These are phyloP conservation scores for Eucidaris tribuloides DNA, from an alignment of 35 echinoderm and acorn worm genomes.

Conservation along the genomic window DNA sequence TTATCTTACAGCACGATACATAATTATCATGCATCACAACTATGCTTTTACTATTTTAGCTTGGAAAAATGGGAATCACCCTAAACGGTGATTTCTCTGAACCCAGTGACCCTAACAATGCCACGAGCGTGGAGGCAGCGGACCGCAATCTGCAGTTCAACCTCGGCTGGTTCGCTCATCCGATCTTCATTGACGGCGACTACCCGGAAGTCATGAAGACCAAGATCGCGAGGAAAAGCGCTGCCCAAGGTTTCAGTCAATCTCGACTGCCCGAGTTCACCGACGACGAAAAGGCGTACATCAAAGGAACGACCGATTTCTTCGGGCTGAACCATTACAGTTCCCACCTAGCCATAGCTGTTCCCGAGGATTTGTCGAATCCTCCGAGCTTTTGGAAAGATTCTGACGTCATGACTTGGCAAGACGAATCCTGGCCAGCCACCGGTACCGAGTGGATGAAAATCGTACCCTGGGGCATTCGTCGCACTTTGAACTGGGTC, in stretches of 20 bases:
- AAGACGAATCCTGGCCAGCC: slow-evolving; percentile 49
- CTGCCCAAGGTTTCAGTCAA: slow-evolving; percentile 4
- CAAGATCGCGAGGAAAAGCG: slow-evolving; percentile 49
- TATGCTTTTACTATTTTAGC: too few relatives aligned
- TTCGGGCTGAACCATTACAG: slow-evolving; percentile 86
- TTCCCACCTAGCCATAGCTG: neutral
- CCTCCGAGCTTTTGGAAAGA: slow-evolving; percentile 32
- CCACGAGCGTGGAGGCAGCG: slow-evolving; percentile 36
- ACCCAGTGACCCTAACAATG: slow-evolving; percentile 23
- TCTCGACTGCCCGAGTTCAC: slow-evolving; percentile 78
- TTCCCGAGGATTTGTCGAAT: neutral
- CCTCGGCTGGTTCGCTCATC: slow-evolving; percentile 74
- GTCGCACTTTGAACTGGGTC: slow-evolving; percentile 38
- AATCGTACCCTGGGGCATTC: slow-evolving; percentile 71
- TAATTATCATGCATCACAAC: too few relatives aligned
- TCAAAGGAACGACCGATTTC: slow-evolving; percentile 42
- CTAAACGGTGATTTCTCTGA: slow-evolving; percentile 54
- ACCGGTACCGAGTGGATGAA: slow-evolving; percentile 65
- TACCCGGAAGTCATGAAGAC: slow-evolving; percentile 80
- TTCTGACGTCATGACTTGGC: slow-evolving; percentile 12
- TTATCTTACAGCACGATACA: too few relatives aligned
- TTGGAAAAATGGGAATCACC: slow-evolving; percentile 65
- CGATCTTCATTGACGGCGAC: slow-evolving; percentile 68
- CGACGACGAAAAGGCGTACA: slow-evolving; percentile 20
- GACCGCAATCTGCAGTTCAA: slow-evolving; percentile 44